These are phyloP conservation scores for Centrocercus urophasianus DNA, from an alignment of 2,113 vertebrate genomes.

Conservation along the genomic window DNA sequence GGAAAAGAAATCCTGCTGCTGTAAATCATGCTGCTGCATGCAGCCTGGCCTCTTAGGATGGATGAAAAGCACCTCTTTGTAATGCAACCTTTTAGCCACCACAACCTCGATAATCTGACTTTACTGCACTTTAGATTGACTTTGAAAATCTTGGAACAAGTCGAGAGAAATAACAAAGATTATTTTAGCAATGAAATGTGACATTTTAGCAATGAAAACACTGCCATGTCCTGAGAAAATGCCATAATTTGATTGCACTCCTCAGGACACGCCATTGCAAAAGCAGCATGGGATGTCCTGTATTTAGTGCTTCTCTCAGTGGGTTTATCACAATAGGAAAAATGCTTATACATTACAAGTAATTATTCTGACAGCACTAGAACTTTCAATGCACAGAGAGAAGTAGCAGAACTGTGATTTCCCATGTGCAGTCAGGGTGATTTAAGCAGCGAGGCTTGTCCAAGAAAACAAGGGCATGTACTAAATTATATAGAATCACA, in stretches of 20 bases:
- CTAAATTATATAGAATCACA: background rate
- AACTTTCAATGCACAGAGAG: background rate
- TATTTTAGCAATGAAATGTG: background rate
- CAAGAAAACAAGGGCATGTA: background rate
- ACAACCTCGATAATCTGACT: accelerated
- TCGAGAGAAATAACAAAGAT: background rate
- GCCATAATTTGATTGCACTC: background rate
- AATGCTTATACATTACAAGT: background rate
- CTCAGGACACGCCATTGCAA: background rate
- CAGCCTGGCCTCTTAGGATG: accelerated
- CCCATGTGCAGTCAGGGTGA: background rate
- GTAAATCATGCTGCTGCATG: background rate
- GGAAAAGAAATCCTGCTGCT: background rate
- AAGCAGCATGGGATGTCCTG: background rate
- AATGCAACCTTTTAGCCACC: background rate
- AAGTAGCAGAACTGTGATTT: background rate
- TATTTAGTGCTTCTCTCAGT: background rate
- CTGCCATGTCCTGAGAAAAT: background rate
- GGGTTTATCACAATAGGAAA: background rate
- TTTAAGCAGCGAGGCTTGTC: background rate
- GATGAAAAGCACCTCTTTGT: background rate
- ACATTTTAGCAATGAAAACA: background rate
- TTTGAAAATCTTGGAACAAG: background rate
- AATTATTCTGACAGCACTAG: background rate
- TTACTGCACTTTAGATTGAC: background rate